Evolutionary conservation across 2,113 vertebrate genomes (phyloP).

Genomic region (Leucosticte australis): DNA sequence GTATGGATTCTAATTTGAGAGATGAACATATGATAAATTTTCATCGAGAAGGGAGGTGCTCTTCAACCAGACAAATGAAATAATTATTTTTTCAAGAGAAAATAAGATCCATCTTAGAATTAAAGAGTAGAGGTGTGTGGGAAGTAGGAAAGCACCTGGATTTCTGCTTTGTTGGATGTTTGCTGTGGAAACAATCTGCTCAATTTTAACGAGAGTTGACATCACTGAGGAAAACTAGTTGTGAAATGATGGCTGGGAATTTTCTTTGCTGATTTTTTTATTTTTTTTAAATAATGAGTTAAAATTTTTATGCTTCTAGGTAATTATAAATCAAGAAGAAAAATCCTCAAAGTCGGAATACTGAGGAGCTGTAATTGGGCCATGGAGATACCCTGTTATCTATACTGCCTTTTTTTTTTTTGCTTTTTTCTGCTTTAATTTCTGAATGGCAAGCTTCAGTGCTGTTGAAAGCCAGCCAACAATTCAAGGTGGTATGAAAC

Average conservation of each 20-base stretch:
- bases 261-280: background rate
- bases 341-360: background rate
- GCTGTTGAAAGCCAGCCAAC: conserved; percentile 34
- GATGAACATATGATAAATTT: background rate
- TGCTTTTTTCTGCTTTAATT: rapidly evolving
- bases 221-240: conserved; percentile 24
- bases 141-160: conserved; percentile 56
- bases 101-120: background rate
- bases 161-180: conserved; percentile 26
- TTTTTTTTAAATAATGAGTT: background rate
- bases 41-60: background rate
- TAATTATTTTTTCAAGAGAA: background rate
- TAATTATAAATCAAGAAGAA: background rate
- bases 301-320: background rate
- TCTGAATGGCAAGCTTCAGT: background rate
- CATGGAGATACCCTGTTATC: background rate
- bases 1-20: background rate
- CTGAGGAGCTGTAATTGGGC: background rate
- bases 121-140: background rate
- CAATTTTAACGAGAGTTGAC: conserved; percentile 47
- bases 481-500: conserved; percentile 64
- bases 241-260: too few relatives aligned
- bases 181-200: conserved; percentile 67
- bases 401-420: background rate
- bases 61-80: background rate